Evolutionary conservation across 2,113 vertebrate genomes (phyloP), one percentile per base, ranked within the genome.

Genomic region (Centropus unirufus): DNA sequence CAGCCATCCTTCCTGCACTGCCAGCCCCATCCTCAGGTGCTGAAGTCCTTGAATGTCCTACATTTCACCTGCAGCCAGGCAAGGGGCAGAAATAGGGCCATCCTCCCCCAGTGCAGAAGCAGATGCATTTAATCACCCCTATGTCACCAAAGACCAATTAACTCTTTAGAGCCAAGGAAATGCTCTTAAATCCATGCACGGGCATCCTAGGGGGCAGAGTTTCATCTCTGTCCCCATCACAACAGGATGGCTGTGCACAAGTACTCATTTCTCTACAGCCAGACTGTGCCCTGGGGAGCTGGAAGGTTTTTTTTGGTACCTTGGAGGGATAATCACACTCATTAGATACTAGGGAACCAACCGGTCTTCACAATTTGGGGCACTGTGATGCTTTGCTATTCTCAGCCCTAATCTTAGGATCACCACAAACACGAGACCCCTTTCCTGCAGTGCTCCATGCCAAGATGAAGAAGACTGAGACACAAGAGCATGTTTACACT

Each of bases 101-200:
- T 4, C 6, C 2, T 12, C 6, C 21, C 3, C 4, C 46, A 5
- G 11, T 8, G 24, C 8, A 59, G 26, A 64, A 26, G 4, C 2
- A 29, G 3, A 9, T 46, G 11, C 14, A 30, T 61, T 57, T 42
- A 18, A 34, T 23, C 15, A 24, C 3, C 6, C 36, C 5, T 57
- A 23, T 36, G 52, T 9, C 29, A 54, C 16, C 15, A 30, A 70
- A 63, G 36, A 34, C 14, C 11, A 5, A 5, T 70, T 84, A 63
- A 63, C 39, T 7, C 69, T 75, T 70, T 27, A 32, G 1, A 87
- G 44, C 0, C 23, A 22, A 20, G 30, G 23, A 85, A 87, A 29
- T 7, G 21, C 23, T 73, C 27, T 5, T 44, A 8, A 26, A 9
- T 73, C 9, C 0, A 0, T 15, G 30, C 54, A 62, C 0, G 0